A percentile compares a stretch with the other conserved stretches of the same genome.
Conservation (phyloP, 2,797 vertebrate genomes). For the Gymnoscopelus braueri region DNA sequence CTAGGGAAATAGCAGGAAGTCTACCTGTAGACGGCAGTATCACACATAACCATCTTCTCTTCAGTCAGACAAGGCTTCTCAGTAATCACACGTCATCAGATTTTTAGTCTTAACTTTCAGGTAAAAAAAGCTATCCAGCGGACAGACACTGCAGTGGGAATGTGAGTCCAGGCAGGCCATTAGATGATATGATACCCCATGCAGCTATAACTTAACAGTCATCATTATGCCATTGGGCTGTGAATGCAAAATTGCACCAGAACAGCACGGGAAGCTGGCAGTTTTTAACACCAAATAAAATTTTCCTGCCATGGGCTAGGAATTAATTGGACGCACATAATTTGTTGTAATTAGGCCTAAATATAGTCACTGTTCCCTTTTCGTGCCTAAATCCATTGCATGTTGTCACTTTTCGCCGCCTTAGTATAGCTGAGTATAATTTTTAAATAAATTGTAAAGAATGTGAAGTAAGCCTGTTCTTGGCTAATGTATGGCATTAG, state of each 20-base stretch:
- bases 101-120: neutral
- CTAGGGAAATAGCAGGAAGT: conserved; percentile 35
- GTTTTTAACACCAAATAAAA: conserved; percentile 12
- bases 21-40: conserved; percentile 29
- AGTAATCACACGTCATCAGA: conserved; percentile 15
- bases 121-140: conserved; percentile 22
- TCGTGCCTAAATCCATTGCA: neutral
- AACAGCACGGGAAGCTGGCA: conserved; percentile 13
- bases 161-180: conserved; percentile 67
- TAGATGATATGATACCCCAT: conserved; percentile 59
- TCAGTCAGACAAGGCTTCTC: conserved; percentile 28
- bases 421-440: conserved; percentile 15
- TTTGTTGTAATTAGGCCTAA: conserved; percentile 9
- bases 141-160: conserved; percentile 76
- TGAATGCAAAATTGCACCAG: conserved; percentile 58
- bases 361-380: neutral
- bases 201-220: conserved; percentile 65
- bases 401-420: neutral
- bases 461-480: neutral
- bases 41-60: conserved; percentile 34
- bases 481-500: neutral
- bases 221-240: conserved; percentile 81
- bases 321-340: conserved; percentile 28
- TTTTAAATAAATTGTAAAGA: neutral
- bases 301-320: conserved; percentile 35